Evolutionary conservation across 1,140 invertebrate species (phyloP).

Genomic region (Lepidurus arcticus): DNA sequence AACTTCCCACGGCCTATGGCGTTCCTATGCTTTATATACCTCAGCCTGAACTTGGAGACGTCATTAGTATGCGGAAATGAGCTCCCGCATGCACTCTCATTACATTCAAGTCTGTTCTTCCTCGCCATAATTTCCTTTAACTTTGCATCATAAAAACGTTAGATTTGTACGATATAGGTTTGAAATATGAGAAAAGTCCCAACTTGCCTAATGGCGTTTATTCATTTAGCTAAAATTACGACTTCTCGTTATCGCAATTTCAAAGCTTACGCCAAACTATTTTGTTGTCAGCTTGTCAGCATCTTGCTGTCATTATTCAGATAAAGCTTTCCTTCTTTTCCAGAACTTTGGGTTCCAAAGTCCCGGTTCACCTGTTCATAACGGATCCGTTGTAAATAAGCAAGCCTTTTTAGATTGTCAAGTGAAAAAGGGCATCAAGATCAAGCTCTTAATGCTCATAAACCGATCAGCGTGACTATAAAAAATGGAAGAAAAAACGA

Average conservation of each 20-base stretch:
- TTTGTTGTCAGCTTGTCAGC: too few relatives aligned
- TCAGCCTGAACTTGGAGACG: constrained; percentile 2
- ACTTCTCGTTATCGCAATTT: too few relatives aligned
- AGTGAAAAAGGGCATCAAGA: neutral
- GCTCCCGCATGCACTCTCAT: constrained; percentile 1
- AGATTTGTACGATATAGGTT: too few relatives aligned
- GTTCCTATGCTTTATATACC: neutral
- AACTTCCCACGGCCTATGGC: neutral
- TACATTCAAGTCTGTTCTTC: neutral
- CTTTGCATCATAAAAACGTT: too few relatives aligned
- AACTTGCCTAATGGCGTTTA: too few relatives aligned
- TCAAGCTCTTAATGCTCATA: neutral
- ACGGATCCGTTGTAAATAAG: neutral
- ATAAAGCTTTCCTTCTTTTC: neutral
- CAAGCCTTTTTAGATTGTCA: neutral
- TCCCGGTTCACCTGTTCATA: neutral
- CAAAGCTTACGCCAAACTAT: too few relatives aligned
- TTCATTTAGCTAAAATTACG: too few relatives aligned
- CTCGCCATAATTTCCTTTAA: too few relatives aligned
- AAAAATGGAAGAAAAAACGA: neutral
- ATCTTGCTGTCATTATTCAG: neutral
- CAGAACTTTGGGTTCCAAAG: neutral
- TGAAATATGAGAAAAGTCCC: too few relatives aligned
- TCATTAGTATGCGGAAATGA: neutral
- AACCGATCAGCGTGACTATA: neutral